Conservation (phyloP, 2,888 invertebrate species). For the Diarsia mendica region DNA sequence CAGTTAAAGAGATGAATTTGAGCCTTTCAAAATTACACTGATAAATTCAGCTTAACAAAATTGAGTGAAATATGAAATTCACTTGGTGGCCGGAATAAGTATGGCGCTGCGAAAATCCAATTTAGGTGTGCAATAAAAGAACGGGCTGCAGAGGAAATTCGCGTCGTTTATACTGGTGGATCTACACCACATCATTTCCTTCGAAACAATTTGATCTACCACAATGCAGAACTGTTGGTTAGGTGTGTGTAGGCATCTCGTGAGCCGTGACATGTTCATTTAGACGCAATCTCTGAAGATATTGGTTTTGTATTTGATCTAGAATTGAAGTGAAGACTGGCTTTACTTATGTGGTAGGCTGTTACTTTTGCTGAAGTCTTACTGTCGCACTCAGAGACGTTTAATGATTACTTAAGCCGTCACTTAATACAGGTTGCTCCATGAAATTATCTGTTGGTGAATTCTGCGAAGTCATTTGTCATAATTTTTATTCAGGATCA, state of each 20-base stretch:
- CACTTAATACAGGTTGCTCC: background rate
- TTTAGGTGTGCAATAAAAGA: conserved; percentile 82
- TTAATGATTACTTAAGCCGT: too few relatives aligned
- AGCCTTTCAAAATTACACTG: conserved; percentile 65
- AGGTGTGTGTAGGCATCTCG: background rate
- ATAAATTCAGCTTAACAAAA: conserved; percentile 71
- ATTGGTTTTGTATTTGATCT: conserved; percentile 19
- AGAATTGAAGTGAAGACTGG: background rate
- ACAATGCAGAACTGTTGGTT: conserved; percentile 6
- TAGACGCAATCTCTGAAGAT: conserved; percentile 1
- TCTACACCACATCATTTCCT: conserved; percentile 54
- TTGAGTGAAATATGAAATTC: conserved; percentile 76
- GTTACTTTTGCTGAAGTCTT: too few relatives aligned
- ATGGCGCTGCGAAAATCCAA: conserved; percentile 78
- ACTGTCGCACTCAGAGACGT: too few relatives aligned
- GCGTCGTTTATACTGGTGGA: conserved; percentile 57
- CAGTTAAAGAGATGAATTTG: conserved; percentile 26
- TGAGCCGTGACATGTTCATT: conserved; percentile 40
- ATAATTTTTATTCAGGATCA: background rate
- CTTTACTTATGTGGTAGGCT: background rate
- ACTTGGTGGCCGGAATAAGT: conserved; percentile 69
- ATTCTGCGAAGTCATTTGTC: background rate
- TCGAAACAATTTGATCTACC: conserved; percentile 51
- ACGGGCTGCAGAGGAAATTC: conserved; percentile 71
- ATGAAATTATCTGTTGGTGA: background rate